A percentile compares a stretch with the other conserved stretches of the same genome.
phyloP scores from a whole-genome alignment of 53 echinoderm and acorn worm species.

The Hippasteria phrygiana region DNA sequence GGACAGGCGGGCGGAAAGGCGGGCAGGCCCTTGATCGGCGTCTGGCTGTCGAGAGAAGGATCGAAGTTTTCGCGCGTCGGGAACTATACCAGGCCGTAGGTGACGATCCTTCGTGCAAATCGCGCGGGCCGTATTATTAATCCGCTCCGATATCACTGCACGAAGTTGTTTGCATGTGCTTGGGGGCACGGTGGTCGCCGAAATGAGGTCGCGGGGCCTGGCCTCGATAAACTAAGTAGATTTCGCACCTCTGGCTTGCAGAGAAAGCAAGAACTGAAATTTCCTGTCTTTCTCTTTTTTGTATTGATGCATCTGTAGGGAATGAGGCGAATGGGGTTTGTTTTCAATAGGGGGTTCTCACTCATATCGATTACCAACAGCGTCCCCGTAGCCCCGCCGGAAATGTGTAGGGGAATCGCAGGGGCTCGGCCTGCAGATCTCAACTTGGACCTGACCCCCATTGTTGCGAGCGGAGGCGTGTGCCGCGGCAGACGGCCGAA shows the following conservation, averaged over 20 bases:
- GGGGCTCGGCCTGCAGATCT: conserved; percentile 11
- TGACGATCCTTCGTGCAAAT: conserved; percentile 43
- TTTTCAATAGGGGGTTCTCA: conserved; percentile 24
- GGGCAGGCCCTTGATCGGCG: conserved; percentile 34
- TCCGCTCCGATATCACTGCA: background rate
- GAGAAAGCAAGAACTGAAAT: conserved; percentile 20
- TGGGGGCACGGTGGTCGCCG: background rate
- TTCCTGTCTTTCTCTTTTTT: no score
- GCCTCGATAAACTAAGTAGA: conserved; percentile 41
- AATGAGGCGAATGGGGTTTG: background rate
- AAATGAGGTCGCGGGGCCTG: conserved; percentile 14
- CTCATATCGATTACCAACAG: conserved; percentile 25
- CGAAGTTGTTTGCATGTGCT: background rate
- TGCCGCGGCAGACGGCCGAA: conserved; percentile 19
- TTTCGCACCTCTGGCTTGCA: conserved; percentile 55
- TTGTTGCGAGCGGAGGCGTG: conserved; percentile 47
- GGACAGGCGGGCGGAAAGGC: background rate
- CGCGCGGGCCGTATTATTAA: conserved; percentile 35
- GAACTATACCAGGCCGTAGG: conserved; percentile 46
- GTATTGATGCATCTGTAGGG: background rate
- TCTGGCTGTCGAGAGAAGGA: conserved; percentile 29
- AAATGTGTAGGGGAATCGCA: conserved; percentile 40
- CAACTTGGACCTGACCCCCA: conserved; percentile 46
- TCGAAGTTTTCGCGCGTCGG: conserved; percentile 52
- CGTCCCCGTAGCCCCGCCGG: conserved; percentile 7